A percentile compares a stretch with the other conserved stretches of the same genome.
Evolutionary conservation across 2,797 vertebrate genomes (phyloP).

Genomic region (Schizopygopsis malacanthus): DNA sequence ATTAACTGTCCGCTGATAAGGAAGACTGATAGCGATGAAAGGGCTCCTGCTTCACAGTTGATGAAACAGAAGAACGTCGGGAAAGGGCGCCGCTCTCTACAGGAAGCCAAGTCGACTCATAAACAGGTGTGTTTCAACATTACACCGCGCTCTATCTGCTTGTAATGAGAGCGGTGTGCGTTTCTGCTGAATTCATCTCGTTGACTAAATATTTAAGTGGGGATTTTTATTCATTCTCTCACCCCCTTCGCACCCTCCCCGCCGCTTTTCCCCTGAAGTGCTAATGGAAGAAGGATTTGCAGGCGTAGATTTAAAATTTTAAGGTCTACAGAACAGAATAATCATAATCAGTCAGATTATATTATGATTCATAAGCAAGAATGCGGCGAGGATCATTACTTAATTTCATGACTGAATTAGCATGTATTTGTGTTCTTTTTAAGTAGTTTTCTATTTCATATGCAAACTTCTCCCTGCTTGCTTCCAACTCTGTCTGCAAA

Average conservation of each 20-base stretch:
- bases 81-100: conserved; percentile 78
- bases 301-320: conserved; percentile 76
- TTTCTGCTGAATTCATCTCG: conserved; percentile 60
- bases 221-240: conserved; percentile 55
- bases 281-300: conserved; percentile 76
- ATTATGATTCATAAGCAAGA: conserved; percentile 81
- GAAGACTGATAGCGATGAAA: conserved; percentile 76
- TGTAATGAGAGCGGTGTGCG: conserved; percentile 66
- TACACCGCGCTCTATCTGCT: conserved; percentile 59
- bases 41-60: conserved; percentile 65
- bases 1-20: conserved; percentile 82
- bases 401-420: conserved; percentile 80
- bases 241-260: neutral
- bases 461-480: conserved; percentile 57
- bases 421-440: conserved; percentile 72
- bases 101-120: conserved; percentile 77
- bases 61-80: conserved; percentile 81
- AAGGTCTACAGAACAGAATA: conserved; percentile 82
- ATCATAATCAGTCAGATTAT: conserved; percentile 82
- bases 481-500: conserved; percentile 49
- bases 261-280: conserved; percentile 66
- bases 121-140: conserved; percentile 79
- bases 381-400: conserved; percentile 73
- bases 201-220: conserved; percentile 67
- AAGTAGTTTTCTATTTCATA: conserved; percentile 70